These are phyloP conservation scores for Tenthredo livida DNA, from an alignment of 2,888 invertebrate species.

Conservation along the genomic window DNA sequence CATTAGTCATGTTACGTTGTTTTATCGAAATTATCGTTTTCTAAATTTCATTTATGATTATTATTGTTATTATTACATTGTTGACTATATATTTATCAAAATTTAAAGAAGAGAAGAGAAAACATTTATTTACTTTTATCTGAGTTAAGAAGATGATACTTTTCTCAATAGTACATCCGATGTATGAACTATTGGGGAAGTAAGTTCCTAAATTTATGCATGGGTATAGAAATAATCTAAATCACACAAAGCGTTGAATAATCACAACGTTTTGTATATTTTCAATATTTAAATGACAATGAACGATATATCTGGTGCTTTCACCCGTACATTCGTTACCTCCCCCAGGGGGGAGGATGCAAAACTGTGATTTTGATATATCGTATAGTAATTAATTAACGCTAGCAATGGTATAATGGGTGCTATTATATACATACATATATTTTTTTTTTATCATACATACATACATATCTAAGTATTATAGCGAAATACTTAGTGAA, in stretches of 20 bases:
- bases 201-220: neutral
- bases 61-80: neutral
- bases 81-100: slow-evolving; percentile 18
- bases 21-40: slow-evolving; percentile 15
- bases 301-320: slow-evolving; percentile 21
- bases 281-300: neutral
- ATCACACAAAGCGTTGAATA: neutral
- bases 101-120: neutral
- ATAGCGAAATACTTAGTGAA: neutral
- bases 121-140: neutral
- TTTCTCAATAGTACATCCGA: neutral
- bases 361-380: slow-evolving; percentile 45
- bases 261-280: neutral
- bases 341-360: neutral
- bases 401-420: slow-evolving; percentile 35
- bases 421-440: slow-evolving; percentile 47
- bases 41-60: neutral
- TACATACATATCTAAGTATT: slow-evolving; percentile 25
- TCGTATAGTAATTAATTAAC: slow-evolving; percentile 4
- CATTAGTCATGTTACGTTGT: neutral
- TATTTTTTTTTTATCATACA: neutral
- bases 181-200: neutral
- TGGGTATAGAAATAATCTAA: neutral
- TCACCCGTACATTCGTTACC: neutral
- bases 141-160: neutral